Evolutionary conservation across 2,797 vertebrate species (phyloP), one percentile per base, ranked within the genome.

Genomic region (Luscinia luscinia): DNA sequence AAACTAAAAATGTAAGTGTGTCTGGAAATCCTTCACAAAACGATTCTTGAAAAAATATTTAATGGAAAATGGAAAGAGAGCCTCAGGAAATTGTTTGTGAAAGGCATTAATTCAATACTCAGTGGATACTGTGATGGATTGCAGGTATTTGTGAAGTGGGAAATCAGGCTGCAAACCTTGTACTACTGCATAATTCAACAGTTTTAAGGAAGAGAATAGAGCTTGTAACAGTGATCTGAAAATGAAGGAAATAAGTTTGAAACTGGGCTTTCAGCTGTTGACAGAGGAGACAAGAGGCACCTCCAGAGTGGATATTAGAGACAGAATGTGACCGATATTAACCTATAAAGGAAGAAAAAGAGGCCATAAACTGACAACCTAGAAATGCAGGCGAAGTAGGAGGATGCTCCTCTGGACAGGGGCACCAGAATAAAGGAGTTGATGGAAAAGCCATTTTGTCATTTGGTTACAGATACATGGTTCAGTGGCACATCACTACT

Each of bases 1-100:
- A 57, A 90, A 61, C 2, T 20, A 24, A 22, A 43, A 0, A 1
- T 16, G 26, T 5, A 36, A 22, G 2, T 26, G 38, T 46, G 27
- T 66, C 19, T 28, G 15, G 12, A 87, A 91, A 58, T 51, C 4
- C 78, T 78, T 58, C 49, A 46, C 27, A 17, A 82, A 84, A 89
- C 16, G 0, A 62, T 15, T 76, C 8, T 59, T 84, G 48, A 67
- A 92, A 69, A 16, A 48, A 36, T 27, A 69, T 74, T 76, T 70
- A 18, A 73, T 87, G 63, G 18, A 59, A 90, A 76, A 74, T 27
- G 3, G 9, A 20, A 72, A 22, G 9, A 0, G 0, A 89, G 0
- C 6, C 12, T 87, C 23, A 48, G 3, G 1, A 67, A 74, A 64
- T 49, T 48, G 9, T 69, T 90, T 63, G 27, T 34, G 45, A 36